These are phyloP conservation scores for Scaptomyza polygonia DNA, from an alignment of 2,888 invertebrate genomes.

Conservation along the genomic window DNA sequence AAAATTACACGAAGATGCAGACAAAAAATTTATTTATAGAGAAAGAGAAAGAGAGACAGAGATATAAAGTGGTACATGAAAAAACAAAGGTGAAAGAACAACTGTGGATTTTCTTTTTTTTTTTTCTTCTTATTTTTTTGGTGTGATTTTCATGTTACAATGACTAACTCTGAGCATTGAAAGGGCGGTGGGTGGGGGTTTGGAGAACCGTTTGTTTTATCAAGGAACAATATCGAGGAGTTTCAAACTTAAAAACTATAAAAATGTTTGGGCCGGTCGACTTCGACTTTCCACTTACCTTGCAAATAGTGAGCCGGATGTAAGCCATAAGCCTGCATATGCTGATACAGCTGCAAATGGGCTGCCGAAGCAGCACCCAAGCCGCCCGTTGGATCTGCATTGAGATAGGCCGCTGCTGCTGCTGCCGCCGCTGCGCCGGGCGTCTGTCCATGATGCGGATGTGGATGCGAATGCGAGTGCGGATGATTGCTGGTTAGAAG, in stretches of 20 bases:
- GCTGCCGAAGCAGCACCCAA: slow-evolving; percentile 85
- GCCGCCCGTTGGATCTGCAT: slow-evolving; percentile 85
- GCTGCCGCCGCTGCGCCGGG: slow-evolving; percentile 65
- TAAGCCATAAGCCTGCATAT: slow-evolving; percentile 87
- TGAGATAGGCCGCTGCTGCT: slow-evolving; percentile 84
- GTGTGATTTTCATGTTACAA: slow-evolving; percentile 14
- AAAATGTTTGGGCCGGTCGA: neutral
- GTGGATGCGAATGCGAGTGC: slow-evolving; percentile 32
- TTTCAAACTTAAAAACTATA: neutral
- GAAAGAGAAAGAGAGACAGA: slow-evolving; percentile 18
- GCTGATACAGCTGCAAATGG: slow-evolving; percentile 87
- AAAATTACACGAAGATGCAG: slow-evolving; percentile 43
- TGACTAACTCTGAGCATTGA: slow-evolving; percentile 47
- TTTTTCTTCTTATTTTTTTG: slow-evolving; percentile 9
- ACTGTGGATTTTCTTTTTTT: slow-evolving; percentile 49
- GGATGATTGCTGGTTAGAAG: slow-evolving; percentile 78
- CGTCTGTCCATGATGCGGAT: slow-evolving; percentile 70
- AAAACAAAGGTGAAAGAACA: slow-evolving; percentile 22
- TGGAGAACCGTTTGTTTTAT: slow-evolving; percentile 18
- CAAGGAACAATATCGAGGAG: neutral
- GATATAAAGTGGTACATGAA: slow-evolving; percentile 17
- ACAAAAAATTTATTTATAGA: too few relatives aligned
- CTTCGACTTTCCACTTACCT: slow-evolving; percentile 85
- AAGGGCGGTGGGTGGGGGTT: neutral
- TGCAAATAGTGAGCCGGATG: slow-evolving; percentile 87